phyloP scores from a whole-genome alignment of 2,113 vertebrate species.

The Sialia sialis region DNA sequence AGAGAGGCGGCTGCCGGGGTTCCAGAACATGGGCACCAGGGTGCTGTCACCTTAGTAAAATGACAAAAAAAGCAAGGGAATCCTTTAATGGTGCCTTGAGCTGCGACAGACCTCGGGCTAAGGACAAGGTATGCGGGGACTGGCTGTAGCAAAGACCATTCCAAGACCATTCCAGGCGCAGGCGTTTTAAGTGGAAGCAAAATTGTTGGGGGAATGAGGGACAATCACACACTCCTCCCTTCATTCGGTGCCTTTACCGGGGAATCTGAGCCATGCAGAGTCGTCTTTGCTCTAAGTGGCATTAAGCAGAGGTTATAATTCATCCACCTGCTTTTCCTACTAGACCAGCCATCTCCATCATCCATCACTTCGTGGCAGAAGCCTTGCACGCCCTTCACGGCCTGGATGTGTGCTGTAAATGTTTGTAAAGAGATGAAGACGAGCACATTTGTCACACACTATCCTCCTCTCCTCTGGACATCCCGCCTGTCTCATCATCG shows the following conservation, averaged over 20 bases:
- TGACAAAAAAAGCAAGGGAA: neutral
- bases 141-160: neutral
- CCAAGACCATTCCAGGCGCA: no score
- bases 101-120: neutral
- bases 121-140: neutral
- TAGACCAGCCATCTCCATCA: neutral
- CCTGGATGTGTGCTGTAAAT: neutral
- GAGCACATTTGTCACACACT: neutral
- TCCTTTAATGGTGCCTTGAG: neutral
- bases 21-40: neutral
- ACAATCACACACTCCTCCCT: neutral
- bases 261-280: neutral
- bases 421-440: neutral
- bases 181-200: neutral
- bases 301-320: neutral
- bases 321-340: neutral
- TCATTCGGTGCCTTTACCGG: neutral
- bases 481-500: neutral
- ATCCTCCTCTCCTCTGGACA: neutral
- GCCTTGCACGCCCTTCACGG: neutral
- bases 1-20: neutral
- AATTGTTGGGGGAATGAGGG: neutral
- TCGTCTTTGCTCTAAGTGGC: neutral
- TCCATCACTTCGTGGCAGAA: neutral
- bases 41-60: neutral